A percentile compares a stretch with the other conserved stretches of the same genome.
phyloP scores from a whole-genome alignment of 1,140 invertebrate genomes.

The Caenorhabditis latens region DNA sequence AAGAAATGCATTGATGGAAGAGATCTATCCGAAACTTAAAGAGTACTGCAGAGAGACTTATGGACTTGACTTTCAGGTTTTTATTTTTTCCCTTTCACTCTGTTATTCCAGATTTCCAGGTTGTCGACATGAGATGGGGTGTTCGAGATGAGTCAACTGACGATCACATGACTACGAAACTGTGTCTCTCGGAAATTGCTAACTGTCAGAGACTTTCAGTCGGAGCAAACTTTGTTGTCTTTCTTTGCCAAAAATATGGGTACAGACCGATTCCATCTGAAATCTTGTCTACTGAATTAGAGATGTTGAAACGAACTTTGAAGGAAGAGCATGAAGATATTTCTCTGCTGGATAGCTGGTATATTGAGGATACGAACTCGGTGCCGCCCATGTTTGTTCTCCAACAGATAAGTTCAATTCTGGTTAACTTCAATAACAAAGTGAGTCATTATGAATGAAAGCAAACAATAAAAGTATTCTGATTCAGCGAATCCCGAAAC shows the following conservation, averaged over 20 bases:
- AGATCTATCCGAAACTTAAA: slow-evolving; percentile 95
- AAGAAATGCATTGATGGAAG: slow-evolving; percentile 96
- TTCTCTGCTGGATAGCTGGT: slow-evolving; percentile 89
- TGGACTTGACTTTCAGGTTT: slow-evolving; percentile 96
- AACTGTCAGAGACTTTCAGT: slow-evolving; percentile 96
- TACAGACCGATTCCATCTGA: slow-evolving; percentile 96
- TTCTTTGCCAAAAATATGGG: slow-evolving; percentile 97
- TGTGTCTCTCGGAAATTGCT: slow-evolving; percentile 97
- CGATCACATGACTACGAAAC: slow-evolving; percentile 97
- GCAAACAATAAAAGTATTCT: neutral
- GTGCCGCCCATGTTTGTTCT: slow-evolving; percentile 90
- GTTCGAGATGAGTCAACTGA: slow-evolving; percentile 92
- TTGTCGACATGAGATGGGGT: slow-evolving; percentile 98
- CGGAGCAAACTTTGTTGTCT: slow-evolving; percentile 97
- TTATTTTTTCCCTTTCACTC: slow-evolving; percentile 42
- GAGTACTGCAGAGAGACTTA: slow-evolving; percentile 97
- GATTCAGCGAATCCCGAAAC: slow-evolving; percentile 87
- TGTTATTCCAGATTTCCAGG: slow-evolving; percentile 80
- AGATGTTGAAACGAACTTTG: slow-evolving; percentile 87
- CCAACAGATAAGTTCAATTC: slow-evolving; percentile 95
- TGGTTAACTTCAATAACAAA: slow-evolving; percentile 98
- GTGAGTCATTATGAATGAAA: slow-evolving; percentile 76
- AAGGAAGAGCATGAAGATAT: slow-evolving; percentile 86
- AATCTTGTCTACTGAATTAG: slow-evolving; percentile 90
- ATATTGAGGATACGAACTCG: slow-evolving; percentile 92